Percentiles rank a stretch among this genome's conserved stretches.
These are phyloP conservation scores for Ochlodes sylvanus DNA, from an alignment of 2,888 invertebrate genomes.

Conservation along the genomic window DNA sequence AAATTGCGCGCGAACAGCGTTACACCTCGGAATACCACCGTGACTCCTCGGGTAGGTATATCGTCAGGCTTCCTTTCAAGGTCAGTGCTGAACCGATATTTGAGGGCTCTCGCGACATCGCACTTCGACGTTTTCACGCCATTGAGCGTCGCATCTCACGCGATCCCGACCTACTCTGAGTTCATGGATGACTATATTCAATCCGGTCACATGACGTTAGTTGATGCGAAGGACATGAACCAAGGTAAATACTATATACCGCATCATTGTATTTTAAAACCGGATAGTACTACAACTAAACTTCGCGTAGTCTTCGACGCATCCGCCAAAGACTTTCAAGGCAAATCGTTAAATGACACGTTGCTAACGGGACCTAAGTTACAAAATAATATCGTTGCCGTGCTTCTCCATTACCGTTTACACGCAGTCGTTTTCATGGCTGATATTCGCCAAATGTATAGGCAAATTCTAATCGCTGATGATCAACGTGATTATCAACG, in stretches of 20 bases:
- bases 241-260: conserved; percentile 35
- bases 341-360: conserved; percentile 41
- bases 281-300: conserved; percentile 34
- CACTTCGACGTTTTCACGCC: conserved; percentile 37
- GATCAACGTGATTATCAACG: conserved; percentile 45
- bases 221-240: conserved; percentile 7
- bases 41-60: conserved; percentile 22
- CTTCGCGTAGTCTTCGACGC: conserved; percentile 40
- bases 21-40: conserved; percentile 16
- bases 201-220: conserved; percentile 34
- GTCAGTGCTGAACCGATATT: conserved; percentile 14
- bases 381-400: conserved; percentile 45
- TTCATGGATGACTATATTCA: conserved; percentile 38
- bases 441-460: conserved; percentile 49
- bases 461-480: conserved; percentile 42
- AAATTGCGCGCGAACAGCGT: conserved; percentile 20
- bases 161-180: conserved; percentile 32
- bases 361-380: conserved; percentile 43
- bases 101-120: conserved; percentile 33
- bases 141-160: conserved; percentile 28
- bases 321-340: conserved; percentile 23
- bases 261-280: conserved; percentile 35
- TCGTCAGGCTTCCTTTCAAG: conserved; percentile 34
- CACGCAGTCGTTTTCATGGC: conserved; percentile 38
- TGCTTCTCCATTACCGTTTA: conserved; percentile 38